Base-by-base conservation (phyloP, 2,888 invertebrate species). In the Eurois occulta region DNA sequence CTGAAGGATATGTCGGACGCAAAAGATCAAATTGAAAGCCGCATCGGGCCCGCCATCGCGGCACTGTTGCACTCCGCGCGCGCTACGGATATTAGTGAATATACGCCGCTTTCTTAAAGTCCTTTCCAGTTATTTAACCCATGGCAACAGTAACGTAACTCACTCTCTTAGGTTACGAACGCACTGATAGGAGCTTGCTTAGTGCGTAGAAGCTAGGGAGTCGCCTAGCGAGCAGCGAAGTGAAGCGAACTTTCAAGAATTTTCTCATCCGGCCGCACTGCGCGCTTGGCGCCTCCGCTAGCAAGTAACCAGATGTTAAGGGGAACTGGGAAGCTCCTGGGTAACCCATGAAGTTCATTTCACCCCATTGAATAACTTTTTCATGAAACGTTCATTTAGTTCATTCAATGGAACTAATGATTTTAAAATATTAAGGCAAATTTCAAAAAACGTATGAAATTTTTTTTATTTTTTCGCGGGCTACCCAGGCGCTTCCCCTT, bases 11-110 rank as follows among this genome's bases (percentile, higher is more conserved):
- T 96, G 2, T 81, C 94, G 0, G 94, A 90, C 1, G 60, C 81
- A 0, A 85, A 85, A 1, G 85, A 91, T 41, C 90, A 92, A 0
- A 85, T 96, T 18, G 86, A 89, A 32, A 84, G 89, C 11, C 92
- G 96, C 0, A 80, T 96, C 5, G 96, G 94, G 0, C 95, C 95
- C 0, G 93, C 94, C 0, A 81, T 96, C 0, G 96, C 96, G 0
- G 92, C 96, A 0, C 85, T 96, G n/a, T 87, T 96, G 43, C 94
- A 94, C 43, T 88, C 94, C 0, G 91, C 94, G 1, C 85, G 92
- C 1, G 55, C 83, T 0, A 84, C 77, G 2, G 91, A 95, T 68
- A 84, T 95, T 64, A 93, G 96, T 95, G 80, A 28, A 70, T 62
- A 46, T 65, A 55, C 18, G n/a, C 21, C 6, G 1, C 35, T 16